These are phyloP conservation scores for Ypsolopha sequella DNA, from an alignment of 2,888 invertebrate genomes.

Conservation along the genomic window DNA sequence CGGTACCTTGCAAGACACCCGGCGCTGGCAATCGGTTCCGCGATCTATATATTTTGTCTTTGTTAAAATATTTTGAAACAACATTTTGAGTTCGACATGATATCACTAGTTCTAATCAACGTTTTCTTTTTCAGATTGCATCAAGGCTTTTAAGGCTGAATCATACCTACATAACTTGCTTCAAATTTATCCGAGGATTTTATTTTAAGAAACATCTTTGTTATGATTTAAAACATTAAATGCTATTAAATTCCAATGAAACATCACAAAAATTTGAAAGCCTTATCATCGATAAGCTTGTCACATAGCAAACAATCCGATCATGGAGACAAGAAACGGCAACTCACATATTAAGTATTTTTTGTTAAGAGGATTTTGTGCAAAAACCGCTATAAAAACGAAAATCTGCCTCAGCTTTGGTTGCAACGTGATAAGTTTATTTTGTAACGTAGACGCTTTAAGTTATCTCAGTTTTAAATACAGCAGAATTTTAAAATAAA, in stretches of 20 bases:
- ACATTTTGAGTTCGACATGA: no score
- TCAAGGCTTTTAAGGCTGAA: no score
- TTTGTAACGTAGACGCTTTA: constrained; percentile 50
- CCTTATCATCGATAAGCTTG: constrained; percentile 21
- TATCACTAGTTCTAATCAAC: no score
- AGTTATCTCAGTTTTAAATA: no score
- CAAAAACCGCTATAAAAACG: constrained; percentile 55
- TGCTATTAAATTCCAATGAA: not conserved
- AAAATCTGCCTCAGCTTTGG: constrained; percentile 31
- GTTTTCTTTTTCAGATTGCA: no score
- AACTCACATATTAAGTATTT: constrained; percentile 11
- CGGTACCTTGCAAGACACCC: constrained; percentile 45
- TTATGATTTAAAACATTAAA: no score
- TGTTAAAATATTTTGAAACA: no score
- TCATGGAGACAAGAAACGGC: constrained; percentile 24
- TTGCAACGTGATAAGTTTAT: constrained; percentile 61
- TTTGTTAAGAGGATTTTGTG: constrained; percentile 47
- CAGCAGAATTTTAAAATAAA: constrained; percentile 7
- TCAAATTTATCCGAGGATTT: no score
- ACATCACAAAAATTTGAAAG: not conserved
- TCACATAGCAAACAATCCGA: constrained; percentile 56
- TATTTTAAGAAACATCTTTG: no score
- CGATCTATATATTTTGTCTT: constrained; percentile 1
- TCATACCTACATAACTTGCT: no score
- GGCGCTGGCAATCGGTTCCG: constrained; percentile 15